Conservation (phyloP, 2,113 vertebrate species). For the Nanger granti region DNA sequence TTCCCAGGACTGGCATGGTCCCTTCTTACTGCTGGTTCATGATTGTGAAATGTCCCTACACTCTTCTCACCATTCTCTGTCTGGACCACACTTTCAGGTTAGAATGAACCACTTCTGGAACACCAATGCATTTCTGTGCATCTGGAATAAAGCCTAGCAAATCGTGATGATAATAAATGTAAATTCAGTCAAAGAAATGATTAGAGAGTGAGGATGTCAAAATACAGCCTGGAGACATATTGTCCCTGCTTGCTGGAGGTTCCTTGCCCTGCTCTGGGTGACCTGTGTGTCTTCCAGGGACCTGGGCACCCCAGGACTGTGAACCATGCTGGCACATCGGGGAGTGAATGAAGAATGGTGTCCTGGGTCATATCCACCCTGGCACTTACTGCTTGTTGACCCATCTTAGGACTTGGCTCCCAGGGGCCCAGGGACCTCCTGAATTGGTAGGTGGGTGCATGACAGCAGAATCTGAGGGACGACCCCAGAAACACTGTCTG, state of each 20-base stretch:
- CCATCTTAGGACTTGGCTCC: neutral
- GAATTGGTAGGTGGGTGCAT: neutral
- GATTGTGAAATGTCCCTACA: rapidly evolving
- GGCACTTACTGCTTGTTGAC: rapidly evolving
- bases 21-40: rapidly evolving
- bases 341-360: neutral
- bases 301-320: neutral
- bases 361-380: rapidly evolving
- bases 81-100: rapidly evolving
- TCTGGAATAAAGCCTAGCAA: neutral
- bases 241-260: rapidly evolving
- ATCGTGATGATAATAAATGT: rapidly evolving
- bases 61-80: rapidly evolving
- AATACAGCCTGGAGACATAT: rapidly evolving
- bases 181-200: neutral
- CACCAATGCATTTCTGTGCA: rapidly evolving
- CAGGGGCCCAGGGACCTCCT: rapidly evolving
- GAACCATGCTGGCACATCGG: rapidly evolving
- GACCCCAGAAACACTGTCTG: rapidly evolving
- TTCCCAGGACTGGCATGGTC: rapidly evolving
- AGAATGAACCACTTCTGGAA: neutral
- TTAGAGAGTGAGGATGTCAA: neutral
- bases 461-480: neutral
- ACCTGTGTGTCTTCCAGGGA: neutral
- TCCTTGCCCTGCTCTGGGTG: no score